A percentile compares a stretch with the other conserved stretches of the same genome.
phyloP scores from a whole-genome alignment of 2,888 invertebrate genomes.

The Augochlorella aurata region DNA sequence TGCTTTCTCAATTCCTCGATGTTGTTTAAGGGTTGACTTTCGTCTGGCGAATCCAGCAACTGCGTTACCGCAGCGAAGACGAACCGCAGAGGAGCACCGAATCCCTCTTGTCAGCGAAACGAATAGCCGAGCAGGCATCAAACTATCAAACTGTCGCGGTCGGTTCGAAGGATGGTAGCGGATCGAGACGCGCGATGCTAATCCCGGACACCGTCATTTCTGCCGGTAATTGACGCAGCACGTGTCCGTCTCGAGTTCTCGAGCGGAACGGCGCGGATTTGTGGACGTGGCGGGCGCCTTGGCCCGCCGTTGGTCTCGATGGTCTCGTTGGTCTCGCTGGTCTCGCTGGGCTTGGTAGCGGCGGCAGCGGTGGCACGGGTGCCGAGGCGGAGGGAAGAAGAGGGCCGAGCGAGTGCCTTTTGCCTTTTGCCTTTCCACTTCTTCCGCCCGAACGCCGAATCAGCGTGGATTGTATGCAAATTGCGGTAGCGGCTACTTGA shows the following conservation, averaged over 20 bases:
- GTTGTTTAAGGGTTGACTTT: no score
- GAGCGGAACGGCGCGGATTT: constrained; percentile 8
- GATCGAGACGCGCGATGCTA: constrained; percentile 5
- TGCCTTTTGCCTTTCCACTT: constrained; percentile 35
- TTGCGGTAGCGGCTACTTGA: constrained; percentile 80
- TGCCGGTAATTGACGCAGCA: constrained; percentile 44
- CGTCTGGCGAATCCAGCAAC: no score
- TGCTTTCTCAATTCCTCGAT: no score
- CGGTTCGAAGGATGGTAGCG: neutral
- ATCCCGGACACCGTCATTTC: constrained; percentile 6
- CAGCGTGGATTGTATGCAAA: constrained; percentile 81
- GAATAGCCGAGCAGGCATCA: neutral
- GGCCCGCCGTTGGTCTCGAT: neutral
- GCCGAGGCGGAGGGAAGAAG: constrained; percentile 23
- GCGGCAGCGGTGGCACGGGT: neutral
- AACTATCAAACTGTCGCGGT: neutral
- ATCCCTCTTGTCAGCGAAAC: neutral
- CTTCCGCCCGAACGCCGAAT: constrained; percentile 66
- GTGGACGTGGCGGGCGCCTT: constrained; percentile 6
- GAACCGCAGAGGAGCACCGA: neutral
- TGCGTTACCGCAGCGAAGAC: neutral
- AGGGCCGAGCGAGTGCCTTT: constrained; percentile 27
- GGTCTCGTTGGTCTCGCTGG: no score
- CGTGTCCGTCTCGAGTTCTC: constrained; percentile 42
- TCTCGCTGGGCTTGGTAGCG: neutral